These are phyloP conservation scores for Melanotaenia parkinsoni DNA, from an alignment of 2,797 vertebrate species.

Conservation along the genomic window DNA sequence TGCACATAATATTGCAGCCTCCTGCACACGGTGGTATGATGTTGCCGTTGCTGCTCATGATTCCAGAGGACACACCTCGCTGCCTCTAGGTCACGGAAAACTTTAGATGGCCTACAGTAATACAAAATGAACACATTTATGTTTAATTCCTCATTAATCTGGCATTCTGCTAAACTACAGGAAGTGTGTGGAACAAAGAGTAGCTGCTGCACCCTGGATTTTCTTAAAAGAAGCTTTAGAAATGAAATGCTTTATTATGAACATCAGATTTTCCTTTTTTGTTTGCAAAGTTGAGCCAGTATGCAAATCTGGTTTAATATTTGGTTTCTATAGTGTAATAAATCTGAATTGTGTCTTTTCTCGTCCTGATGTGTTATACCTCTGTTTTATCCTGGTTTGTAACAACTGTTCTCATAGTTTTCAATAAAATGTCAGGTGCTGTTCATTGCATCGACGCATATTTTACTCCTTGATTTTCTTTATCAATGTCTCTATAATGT, in stretches of 20 bases:
- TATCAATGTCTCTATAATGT: conserved; percentile 26
- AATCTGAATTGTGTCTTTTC: conserved; percentile 24
- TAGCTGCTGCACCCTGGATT: too few species aligned
- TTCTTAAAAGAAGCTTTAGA: neutral
- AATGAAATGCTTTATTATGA: too few species aligned
- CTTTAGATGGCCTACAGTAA: too few species aligned
- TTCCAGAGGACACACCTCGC: too few species aligned
- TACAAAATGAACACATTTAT: too few species aligned
- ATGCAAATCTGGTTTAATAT: neutral
- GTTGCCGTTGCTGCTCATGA: too few species aligned
- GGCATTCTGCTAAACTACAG: neutral
- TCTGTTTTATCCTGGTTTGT: conserved; percentile 45
- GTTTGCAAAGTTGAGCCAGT: conserved; percentile 10
- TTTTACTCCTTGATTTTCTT: conserved; percentile 24
- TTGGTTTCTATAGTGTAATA: conserved; percentile 23
- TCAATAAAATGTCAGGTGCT: conserved; percentile 60
- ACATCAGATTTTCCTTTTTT: neutral
- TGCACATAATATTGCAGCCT: too few species aligned
- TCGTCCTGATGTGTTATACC: conserved; percentile 33
- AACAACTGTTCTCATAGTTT: conserved; percentile 40
- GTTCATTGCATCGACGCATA: conserved; percentile 15
- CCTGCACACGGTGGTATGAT: too few species aligned
- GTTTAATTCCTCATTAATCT: neutral
- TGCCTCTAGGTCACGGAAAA: too few species aligned
- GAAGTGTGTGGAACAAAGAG: neutral